phyloP scores from a whole-genome alignment of 2,888 invertebrate genomes.

The Alloplasta piceator region DNA sequence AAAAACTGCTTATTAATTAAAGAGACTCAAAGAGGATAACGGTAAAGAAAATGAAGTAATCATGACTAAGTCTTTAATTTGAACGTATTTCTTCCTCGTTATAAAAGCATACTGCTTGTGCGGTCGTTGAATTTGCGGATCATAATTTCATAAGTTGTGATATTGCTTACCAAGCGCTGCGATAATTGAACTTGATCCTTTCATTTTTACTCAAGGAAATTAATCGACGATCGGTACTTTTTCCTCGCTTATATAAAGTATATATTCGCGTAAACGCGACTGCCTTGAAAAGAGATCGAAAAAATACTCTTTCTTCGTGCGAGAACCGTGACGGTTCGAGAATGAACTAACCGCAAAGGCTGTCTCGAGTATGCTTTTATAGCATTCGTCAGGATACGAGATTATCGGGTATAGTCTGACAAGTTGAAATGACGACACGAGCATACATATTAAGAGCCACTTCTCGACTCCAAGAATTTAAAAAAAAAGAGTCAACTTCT shows the following conservation, averaged over 20 bases:
- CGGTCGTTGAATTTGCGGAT: not conserved
- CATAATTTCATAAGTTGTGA: not conserved
- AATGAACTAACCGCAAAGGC: constrained; percentile 52
- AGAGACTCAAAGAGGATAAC: too few relatives aligned
- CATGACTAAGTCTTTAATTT: too few relatives aligned
- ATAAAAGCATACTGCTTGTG: not conserved
- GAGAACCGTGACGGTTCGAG: constrained; percentile 32
- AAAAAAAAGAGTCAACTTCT: too few relatives aligned
- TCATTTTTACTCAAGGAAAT: constrained; percentile 34
- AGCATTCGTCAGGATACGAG: constrained; percentile 41
- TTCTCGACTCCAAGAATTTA: too few relatives aligned
- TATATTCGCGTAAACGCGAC: not conserved
- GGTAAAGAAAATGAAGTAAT: too few relatives aligned
- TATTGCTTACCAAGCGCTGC: constrained; percentile 35
- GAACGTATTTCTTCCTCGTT: too few relatives aligned
- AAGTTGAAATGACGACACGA: too few relatives aligned
- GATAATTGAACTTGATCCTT: not conserved
- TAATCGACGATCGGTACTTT: not conserved
- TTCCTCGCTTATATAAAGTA: not conserved
- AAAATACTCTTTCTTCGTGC: not conserved
- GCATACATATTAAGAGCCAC: too few relatives aligned
- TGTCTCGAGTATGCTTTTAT: constrained; percentile 60
- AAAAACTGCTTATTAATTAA: too few relatives aligned
- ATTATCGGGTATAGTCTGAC: not conserved
- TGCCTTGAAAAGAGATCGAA: constrained; percentile 11